Percentiles rank a stretch among this genome's conserved stretches.
phyloP scores from a whole-genome alignment of 2,797 vertebrate genomes.

The Enteromius unitaeniatus region DNA sequence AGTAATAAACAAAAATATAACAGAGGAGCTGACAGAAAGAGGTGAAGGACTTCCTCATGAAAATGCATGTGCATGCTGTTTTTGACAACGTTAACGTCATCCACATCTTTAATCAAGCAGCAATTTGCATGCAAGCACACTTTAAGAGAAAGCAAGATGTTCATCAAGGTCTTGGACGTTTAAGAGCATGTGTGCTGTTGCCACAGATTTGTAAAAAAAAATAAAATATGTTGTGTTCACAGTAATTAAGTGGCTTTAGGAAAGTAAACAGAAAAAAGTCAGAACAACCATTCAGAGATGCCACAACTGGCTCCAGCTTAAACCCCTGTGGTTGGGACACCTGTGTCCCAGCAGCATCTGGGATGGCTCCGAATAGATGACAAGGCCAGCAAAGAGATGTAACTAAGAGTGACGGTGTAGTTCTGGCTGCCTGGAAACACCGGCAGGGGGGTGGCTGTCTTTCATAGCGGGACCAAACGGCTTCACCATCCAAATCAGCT shows the following conservation, averaged over 20 bases:
- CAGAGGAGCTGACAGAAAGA: conserved; percentile 1
- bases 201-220: neutral
- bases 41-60: neutral
- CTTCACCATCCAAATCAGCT: conserved; percentile 40
- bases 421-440: conserved; percentile 31
- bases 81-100: neutral
- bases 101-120: conserved; percentile 21
- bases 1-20: neutral
- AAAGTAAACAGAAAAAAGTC: neutral
- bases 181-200: neutral
- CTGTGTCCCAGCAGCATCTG: conserved; percentile 56
- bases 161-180: conserved; percentile 16
- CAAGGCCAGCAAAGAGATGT: conserved; percentile 47
- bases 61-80: neutral
- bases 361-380: conserved; percentile 43
- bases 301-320: conserved; percentile 47
- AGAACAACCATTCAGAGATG: conserved; percentile 16
- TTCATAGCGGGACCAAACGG: conserved; percentile 43
- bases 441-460: conserved; percentile 27
- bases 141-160: conserved; percentile 19
- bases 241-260: conserved; percentile 1
- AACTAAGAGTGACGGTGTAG: conserved; percentile 52
- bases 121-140: conserved; percentile 2
- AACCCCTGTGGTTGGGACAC: conserved; percentile 55
- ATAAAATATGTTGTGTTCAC: conserved; percentile 10